Conservation (phyloP, 2,113 vertebrate species). For the Lepisosteus oculatus region DNA sequence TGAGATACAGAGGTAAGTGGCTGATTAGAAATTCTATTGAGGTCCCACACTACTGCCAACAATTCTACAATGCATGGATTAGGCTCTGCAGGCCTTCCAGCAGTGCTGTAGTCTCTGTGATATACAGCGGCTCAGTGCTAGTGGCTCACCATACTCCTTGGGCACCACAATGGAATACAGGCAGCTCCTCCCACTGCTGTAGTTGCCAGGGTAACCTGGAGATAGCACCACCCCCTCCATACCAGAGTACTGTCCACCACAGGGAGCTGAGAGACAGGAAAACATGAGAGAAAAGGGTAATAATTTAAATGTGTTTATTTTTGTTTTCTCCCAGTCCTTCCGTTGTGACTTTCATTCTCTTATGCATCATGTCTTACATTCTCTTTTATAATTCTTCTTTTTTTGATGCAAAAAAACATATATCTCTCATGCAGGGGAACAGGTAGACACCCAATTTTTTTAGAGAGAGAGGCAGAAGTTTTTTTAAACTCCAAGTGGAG, state of each 20-base stretch:
- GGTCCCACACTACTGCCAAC: no score
- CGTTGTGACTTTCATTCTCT: constrained; percentile 21
- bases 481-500: no score
- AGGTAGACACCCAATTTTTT: no score
- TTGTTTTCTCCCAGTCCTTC: constrained; percentile 14
- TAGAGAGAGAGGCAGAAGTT: no score
- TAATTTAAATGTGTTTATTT: background rate
- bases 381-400: no score
- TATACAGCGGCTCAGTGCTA: constrained; percentile 29
- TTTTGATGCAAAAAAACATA: no score
- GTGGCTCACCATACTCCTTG: constrained; percentile 84
- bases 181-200: constrained; percentile 84
- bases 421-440: no score
- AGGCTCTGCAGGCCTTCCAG: constrained; percentile 26
- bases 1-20: no score
- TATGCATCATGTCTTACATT: no score
- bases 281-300: constrained; percentile 20
- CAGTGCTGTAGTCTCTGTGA: constrained; percentile 28
- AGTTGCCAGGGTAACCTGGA: constrained; percentile 92
- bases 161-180: constrained; percentile 88
- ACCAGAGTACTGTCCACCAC: constrained; percentile 88
- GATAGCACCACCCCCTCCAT: constrained; percentile 91
- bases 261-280: constrained; percentile 75
- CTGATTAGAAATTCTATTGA: no score
- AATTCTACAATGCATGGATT: constrained; percentile 32